phyloP scores from a whole-genome alignment of 2,888 invertebrate species.

The Tetranychus piercei region DNA sequence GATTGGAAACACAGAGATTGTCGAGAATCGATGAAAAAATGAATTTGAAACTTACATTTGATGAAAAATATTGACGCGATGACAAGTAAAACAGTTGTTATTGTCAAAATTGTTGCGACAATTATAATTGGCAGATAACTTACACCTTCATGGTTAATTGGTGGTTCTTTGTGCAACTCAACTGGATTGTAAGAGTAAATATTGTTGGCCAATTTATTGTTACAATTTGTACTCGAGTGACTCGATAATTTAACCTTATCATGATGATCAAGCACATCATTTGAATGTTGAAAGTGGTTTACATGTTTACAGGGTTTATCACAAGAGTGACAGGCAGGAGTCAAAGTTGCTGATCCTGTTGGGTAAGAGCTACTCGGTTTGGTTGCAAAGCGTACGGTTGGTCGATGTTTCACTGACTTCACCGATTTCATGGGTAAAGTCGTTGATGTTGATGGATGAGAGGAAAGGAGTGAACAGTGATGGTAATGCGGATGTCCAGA shows the following conservation, averaged over 20 bases:
- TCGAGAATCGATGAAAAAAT: background rate
- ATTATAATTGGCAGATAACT: slow-evolving; percentile 7
- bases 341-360: too few species aligned
- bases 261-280: too few species aligned
- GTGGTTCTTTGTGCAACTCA: too few species aligned
- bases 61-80: slow-evolving; percentile 13
- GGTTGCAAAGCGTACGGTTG: background rate
- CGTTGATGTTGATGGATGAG: background rate
- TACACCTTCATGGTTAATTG: background rate
- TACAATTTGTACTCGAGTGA: too few species aligned
- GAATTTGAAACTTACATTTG: slow-evolving; percentile 10
- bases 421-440: background rate
- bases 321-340: too few species aligned
- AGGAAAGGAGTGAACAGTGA: background rate
- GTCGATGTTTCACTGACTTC: background rate
- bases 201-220: too few species aligned
- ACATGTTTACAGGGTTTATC: too few species aligned
- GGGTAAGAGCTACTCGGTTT: too few species aligned
- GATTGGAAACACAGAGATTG: background rate
- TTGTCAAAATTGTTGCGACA: background rate
- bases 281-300: too few species aligned
- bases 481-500: background rate
- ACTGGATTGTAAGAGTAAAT: too few species aligned
- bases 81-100: slow-evolving; percentile 7
- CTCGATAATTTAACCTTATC: too few species aligned